Conservation (phyloP, 2,888 invertebrate species). For the Linnaemya vulpina region DNA sequence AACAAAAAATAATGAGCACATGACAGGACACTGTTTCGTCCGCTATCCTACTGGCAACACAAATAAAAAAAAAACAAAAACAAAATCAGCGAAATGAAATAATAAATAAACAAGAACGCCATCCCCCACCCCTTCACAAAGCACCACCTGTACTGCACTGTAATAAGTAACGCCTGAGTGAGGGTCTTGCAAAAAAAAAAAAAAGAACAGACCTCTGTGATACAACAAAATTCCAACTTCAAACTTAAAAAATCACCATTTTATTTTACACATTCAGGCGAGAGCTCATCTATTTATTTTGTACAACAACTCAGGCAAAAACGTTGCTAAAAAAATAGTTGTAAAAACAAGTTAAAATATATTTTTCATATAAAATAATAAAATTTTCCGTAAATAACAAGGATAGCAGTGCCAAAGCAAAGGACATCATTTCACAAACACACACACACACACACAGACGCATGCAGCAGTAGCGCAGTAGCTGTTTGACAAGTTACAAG, state of each 20-base stretch:
- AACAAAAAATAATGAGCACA: too few relatives aligned
- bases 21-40: too few relatives aligned
- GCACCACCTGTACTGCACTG: too few relatives aligned
- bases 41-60: too few relatives aligned
- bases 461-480: not conserved
- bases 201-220: too few relatives aligned
- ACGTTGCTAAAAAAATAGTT: not conserved
- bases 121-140: too few relatives aligned
- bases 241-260: not conserved
- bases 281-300: not conserved
- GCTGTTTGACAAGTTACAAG: constrained; percentile 16
- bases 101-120: too few relatives aligned
- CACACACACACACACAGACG: not conserved
- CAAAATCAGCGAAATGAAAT: too few relatives aligned
- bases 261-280: not conserved
- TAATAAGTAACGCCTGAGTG: too few relatives aligned
- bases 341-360: not conserved
- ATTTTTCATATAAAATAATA: constrained; percentile 1
- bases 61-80: too few relatives aligned
- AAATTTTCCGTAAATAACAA: constrained; percentile 1
- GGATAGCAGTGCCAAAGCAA: not conserved
- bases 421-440: not conserved
- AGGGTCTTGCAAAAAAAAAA: too few relatives aligned
- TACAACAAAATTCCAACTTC: not conserved
- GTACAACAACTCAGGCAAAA: not conserved